phyloP scores from a whole-genome alignment of 2,888 invertebrate genomes.

The Palloptera scutellata region DNA sequence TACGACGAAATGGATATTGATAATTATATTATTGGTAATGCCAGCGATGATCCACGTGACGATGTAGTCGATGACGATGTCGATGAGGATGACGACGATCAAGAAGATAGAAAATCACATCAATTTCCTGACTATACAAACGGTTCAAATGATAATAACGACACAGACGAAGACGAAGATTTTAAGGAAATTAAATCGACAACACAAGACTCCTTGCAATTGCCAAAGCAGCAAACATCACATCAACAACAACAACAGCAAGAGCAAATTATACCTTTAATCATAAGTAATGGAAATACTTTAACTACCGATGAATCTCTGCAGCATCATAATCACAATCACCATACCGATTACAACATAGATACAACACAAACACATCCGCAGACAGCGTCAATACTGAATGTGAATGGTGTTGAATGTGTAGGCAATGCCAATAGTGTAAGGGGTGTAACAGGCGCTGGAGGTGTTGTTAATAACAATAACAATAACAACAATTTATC shows the following conservation, averaged over 20 bases:
- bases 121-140: slow-evolving; percentile 40
- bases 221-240: slow-evolving; percentile 11
- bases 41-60: slow-evolving; percentile 39
- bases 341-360: slow-evolving; percentile 32
- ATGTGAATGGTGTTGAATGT: neutral
- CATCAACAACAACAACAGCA: slow-evolving; percentile 22
- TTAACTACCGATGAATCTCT: slow-evolving; percentile 11
- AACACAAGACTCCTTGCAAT: neutral
- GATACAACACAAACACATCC: slow-evolving; percentile 18
- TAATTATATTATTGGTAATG: slow-evolving; percentile 56
- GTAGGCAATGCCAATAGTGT: neutral
- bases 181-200: slow-evolving; percentile 16
- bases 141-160: slow-evolving; percentile 18
- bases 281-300: neutral
- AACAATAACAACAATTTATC: neutral
- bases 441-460: neutral
- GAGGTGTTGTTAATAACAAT: slow-evolving; percentile 11
- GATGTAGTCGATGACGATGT: slow-evolving; percentile 40
- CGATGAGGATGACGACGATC: slow-evolving; percentile 32
- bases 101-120: slow-evolving; percentile 40
- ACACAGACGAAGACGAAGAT: slow-evolving; percentile 26
- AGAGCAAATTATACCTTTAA: slow-evolving; percentile 15
- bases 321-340: slow-evolving; percentile 29
- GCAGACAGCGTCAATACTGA: slow-evolving; percentile 36
- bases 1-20: slow-evolving; percentile 60